Evolutionary conservation across 1,140 invertebrate species (phyloP).

Genomic region (Bilobella aurantiaca): DNA sequence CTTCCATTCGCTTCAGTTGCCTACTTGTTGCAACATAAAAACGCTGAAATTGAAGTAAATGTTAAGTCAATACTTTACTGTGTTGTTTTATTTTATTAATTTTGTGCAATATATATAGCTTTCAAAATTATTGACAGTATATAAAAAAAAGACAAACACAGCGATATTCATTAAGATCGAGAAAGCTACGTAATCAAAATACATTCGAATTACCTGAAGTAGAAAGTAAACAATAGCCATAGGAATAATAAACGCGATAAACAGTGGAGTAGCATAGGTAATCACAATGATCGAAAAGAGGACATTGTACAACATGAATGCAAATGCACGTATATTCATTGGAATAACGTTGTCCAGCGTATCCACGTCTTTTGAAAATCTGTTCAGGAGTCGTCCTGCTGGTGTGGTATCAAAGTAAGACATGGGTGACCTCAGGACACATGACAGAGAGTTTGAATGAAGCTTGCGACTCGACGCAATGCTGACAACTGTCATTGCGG

Average conservation of each 20-base stretch:
- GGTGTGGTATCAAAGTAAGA: slow-evolving; percentile 78
- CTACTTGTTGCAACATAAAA: slow-evolving; percentile 43
- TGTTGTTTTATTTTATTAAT: too few species aligned
- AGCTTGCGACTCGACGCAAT: neutral
- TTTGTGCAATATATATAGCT: too few species aligned
- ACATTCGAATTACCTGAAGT: too few species aligned
- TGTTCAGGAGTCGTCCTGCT: slow-evolving; percentile 53
- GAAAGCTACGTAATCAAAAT: too few species aligned
- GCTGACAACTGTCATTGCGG: neutral
- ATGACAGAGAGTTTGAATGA: slow-evolving; percentile 43
- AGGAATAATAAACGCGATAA: slow-evolving; percentile 69
- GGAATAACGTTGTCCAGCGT: neutral
- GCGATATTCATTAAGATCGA: too few species aligned
- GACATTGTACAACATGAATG: neutral
- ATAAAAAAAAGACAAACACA: too few species aligned
- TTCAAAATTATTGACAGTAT: too few species aligned
- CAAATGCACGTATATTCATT: neutral
- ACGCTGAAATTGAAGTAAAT: neutral
- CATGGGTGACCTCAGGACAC: slow-evolving; percentile 55
- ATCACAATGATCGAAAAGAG: neutral
- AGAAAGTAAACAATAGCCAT: slow-evolving; percentile 82
- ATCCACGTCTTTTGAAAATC: neutral
- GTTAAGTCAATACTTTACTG: too few species aligned
- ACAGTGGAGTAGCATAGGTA: slow-evolving; percentile 42
- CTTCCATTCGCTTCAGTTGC: slow-evolving; percentile 53